These are phyloP conservation scores for Rhinoraja longicauda DNA, from an alignment of 2,797 vertebrate species.

Conservation along the genomic window DNA sequence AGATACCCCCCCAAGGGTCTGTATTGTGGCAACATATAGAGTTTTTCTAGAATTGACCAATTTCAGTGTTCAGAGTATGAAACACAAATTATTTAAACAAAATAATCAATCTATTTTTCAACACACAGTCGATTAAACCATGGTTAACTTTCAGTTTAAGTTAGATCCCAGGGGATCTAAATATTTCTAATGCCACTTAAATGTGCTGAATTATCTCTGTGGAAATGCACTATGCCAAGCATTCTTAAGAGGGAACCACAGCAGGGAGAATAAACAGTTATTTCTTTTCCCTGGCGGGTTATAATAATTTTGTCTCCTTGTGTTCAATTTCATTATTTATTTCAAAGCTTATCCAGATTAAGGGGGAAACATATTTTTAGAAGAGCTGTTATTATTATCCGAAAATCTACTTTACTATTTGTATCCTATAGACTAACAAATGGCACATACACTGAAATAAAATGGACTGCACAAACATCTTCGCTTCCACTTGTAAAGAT, in stretches of 20 bases:
- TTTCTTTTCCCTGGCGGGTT: background rate
- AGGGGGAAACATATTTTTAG: background rate
- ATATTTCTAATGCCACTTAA: background rate
- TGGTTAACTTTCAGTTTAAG: background rate
- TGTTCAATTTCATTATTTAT: background rate
- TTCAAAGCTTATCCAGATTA: background rate
- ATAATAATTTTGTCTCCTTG: background rate
- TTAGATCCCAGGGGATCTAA: background rate
- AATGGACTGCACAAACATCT: background rate
- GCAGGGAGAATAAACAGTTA: background rate
- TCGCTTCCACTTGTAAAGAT: background rate
- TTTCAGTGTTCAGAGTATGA: background rate
- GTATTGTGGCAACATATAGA: background rate
- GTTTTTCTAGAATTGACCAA: background rate
- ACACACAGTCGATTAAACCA: background rate
- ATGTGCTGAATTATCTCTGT: background rate
- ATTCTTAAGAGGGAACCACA: background rate
- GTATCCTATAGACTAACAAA: background rate
- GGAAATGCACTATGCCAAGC: background rate
- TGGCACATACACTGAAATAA: background rate
- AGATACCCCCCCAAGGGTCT: background rate
- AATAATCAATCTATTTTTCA: background rate
- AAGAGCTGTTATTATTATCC: background rate
- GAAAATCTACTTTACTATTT: background rate
- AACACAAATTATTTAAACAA: background rate